Evolutionary conservation across 2,113 vertebrate genomes (phyloP).

Genomic region (Craseonycteris thonglongyai): DNA sequence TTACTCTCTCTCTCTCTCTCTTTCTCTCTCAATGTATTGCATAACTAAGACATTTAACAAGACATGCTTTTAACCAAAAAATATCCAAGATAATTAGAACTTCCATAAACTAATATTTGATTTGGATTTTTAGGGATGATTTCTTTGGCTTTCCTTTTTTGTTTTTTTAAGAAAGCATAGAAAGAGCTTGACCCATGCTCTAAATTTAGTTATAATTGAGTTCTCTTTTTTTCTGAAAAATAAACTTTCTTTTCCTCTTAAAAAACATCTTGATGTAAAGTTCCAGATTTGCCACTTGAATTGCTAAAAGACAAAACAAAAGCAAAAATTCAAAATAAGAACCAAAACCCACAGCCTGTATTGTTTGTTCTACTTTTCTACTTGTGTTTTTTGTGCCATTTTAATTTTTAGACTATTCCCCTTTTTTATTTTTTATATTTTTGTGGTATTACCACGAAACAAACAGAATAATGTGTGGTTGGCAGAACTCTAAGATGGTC

Average conservation of each 20-base stretch:
- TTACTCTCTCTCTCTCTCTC: background rate
- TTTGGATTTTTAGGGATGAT: slow-evolving; percentile 38
- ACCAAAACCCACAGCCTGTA: background rate
- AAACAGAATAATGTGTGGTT: too few relatives aligned
- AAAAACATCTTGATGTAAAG: background rate
- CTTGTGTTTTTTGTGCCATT: background rate
- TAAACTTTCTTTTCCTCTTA: slow-evolving; percentile 20
- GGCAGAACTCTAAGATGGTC: background rate
- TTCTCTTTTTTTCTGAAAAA: slow-evolving; percentile 30
- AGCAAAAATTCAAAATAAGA: background rate
- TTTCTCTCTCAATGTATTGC: background rate
- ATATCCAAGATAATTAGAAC: slow-evolving; percentile 32
- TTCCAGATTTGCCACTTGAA: slow-evolving; percentile 3
- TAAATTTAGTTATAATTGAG: slow-evolving; percentile 25
- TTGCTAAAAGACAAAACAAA: slow-evolving; percentile 11
- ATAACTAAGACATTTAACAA: slow-evolving; percentile 26
- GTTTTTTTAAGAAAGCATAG: slow-evolving; percentile 48
- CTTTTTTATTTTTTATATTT: too few relatives aligned
- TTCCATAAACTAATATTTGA: slow-evolving; percentile 45
- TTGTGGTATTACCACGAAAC: background rate
- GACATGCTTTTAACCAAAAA: slow-evolving; percentile 26
- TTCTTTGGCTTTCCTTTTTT: slow-evolving; percentile 42
- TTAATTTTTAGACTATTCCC: background rate
- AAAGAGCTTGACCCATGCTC: background rate
- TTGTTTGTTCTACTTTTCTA: background rate